These are phyloP conservation scores for Toxotes jaculatrix DNA, from an alignment of 2,113 vertebrate species.

Conservation along the genomic window DNA sequence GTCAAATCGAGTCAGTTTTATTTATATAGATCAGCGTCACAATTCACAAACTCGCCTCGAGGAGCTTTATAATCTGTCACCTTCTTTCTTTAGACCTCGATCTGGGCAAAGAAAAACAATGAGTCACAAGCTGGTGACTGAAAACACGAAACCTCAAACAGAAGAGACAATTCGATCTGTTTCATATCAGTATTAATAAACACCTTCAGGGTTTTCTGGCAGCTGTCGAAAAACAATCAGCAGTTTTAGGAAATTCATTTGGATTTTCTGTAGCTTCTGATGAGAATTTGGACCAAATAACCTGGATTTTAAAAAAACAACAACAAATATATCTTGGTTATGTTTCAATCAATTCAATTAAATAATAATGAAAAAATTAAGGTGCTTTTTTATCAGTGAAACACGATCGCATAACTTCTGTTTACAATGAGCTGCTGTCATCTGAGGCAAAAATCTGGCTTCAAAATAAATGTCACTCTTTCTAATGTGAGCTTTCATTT, in stretches of 20 bases:
- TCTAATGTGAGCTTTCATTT: background rate
- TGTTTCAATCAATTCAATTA: background rate
- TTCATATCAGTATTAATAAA: background rate
- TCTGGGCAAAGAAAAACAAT: background rate
- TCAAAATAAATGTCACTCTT: background rate
- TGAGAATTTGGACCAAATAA: background rate
- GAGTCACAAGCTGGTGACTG: background rate
- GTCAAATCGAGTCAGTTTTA: background rate
- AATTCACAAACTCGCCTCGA: background rate
- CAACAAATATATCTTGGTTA: no score
- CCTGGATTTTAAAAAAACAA: background rate
- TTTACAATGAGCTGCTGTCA: background rate
- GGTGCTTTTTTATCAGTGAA: no score
- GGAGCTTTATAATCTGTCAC: background rate
- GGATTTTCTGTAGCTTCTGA: background rate
- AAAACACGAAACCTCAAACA: background rate
- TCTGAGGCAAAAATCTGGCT: no score
- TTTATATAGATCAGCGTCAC: background rate
- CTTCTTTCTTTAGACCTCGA: background rate
- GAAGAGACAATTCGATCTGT: background rate
- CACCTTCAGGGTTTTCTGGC: background rate
- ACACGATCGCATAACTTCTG: no score
- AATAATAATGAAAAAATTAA: background rate
- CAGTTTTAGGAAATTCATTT: background rate
- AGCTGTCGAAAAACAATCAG: background rate